Base-by-base conservation (phyloP, 1,140 invertebrate species). In the Penaeus japonicus region DNA sequence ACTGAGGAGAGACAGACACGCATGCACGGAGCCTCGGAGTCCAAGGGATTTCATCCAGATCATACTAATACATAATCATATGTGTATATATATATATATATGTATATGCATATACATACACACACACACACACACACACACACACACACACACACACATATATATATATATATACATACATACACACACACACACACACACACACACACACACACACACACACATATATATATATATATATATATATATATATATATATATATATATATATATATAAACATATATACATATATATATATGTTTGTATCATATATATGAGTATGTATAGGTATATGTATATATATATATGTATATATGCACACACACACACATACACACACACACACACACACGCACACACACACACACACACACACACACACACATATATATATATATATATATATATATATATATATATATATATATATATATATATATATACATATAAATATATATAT, bases 221-320 rank as follows among this genome's bases (percentile, higher is more conserved):
- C 17, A 65, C 59, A 65, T 65, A 65, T 17, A 65, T 65, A 65
- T 65, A 17, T 65, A 65, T 4, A 65, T 65, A 20, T 17, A 3
- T 3, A 17, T n/a, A n/a, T n/a, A n/a, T n/a, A n/a, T n/a, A 65
- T n/a, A 65, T n/a, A 65, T 65, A 65, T 65, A 65, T 65, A 65
- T 65, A 65, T 65, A 65, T 65, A 65, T 65, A 65, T 65, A 65
- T 65, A 65, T 65, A 65, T 65, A 65, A n/a, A n/a, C n/a, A n/a
- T n/a, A n/a, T n/a, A n/a, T n/a, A n/a, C n/a, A n/a, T n/a, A n/a
- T n/a, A n/a, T n/a, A n/a, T n/a, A n/a, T n/a, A n/a, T n/a, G n/a
- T n/a, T n/a, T n/a, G n/a, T n/a, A n/a, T n/a, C n/a, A n/a, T n/a
- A n/a, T n/a, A n/a, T n/a, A n/a, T n/a, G n/a, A n/a, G n/a, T n/a